Evolutionary conservation across 64 coral and sea anemone genomes (phyloP), one percentile per base, ranked within the genome.

Genomic region (Astreopora myriophthalma): DNA sequence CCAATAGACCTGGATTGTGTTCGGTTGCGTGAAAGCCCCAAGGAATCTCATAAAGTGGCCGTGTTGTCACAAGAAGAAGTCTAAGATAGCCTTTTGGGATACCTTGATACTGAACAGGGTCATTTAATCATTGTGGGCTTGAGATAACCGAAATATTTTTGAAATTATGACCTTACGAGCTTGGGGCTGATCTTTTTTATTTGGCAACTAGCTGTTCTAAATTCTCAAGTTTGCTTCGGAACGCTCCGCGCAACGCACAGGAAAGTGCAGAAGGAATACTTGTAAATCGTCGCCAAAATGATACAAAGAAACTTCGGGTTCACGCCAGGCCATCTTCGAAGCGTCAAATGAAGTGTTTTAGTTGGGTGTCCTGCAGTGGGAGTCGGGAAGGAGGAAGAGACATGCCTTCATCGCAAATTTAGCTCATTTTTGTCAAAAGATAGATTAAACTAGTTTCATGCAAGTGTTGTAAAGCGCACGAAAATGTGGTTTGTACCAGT

Each of bases 21-120:
- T 24, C 11, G 1, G 17, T 6, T 82, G 1, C 8, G 14, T 82
- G 32, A 32, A 61, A 82, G 57, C 19, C 57, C 52, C 8, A 60
- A 36, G 79, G 57, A 82, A 64, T 80, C 76, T 48, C 13, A 48
- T 6, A 34, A 80, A 80, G 48, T 37, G 32, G 55, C 79, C 32
- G 17, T 64, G 25, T 3, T 22, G 8, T 63, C 11, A 1, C 33
- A 24, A 64, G 32, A 82, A 82, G 32, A 60, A 19, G 12, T 33
- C 8, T 24, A 63, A 11, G 28, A 33, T 31, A 46, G 30, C 49
- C 40, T 16, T 27, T 81, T 34, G 14, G 34, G 30, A 13, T 23
- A 9, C 36, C 2, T 24, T 20, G 3, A 35, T 33, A 30, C 0
- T 20, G 33, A 82, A 37, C 17, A 31, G 30, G 30, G 11, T 13